Evolutionary conservation across 2,113 vertebrate genomes (phyloP).

Genomic region (Nyctibius bracteatus): DNA sequence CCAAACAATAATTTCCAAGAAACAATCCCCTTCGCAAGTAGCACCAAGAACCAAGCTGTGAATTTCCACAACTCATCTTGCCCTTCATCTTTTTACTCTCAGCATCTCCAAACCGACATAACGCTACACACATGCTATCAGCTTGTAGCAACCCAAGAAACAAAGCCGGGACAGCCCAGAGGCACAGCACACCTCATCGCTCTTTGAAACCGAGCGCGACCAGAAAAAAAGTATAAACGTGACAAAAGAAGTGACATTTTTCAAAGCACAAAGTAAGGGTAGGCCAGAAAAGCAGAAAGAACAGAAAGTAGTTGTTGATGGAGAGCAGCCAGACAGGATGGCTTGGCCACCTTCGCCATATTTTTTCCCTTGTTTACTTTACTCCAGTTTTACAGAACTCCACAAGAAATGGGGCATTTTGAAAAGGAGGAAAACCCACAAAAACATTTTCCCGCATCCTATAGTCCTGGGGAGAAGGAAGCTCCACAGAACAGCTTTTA

Average conservation of each 20-base stretch:
- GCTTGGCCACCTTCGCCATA: not conserved
- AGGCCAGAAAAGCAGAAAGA: not conserved
- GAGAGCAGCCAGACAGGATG: constrained; percentile 16
- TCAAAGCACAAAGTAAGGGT: not conserved
- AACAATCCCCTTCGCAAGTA: not conserved
- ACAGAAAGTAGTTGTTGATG: not conserved
- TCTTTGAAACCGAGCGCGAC: not conserved
- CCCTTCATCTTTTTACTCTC: not conserved
- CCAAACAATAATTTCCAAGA: not conserved
- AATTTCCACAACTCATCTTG: not conserved
- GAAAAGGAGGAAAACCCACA: not conserved
- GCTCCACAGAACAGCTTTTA: not conserved
- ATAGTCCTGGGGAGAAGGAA: not conserved
- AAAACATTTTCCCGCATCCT: not conserved
- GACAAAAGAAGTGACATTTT: not conserved
- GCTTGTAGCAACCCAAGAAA: not conserved
- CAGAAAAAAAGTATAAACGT: rapidly evolving
- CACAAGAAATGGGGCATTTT: not conserved
- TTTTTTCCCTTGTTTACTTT: constrained; percentile 26
- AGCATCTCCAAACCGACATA: not conserved
- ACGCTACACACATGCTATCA: rapidly evolving
- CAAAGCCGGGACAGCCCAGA: not conserved
- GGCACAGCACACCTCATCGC: not conserved
- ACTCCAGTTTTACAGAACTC: not conserved
- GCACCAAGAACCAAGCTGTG: not conserved